Evolutionary conservation across 2,113 vertebrate species (phyloP), one percentile per base, ranked within the genome.

Genomic region (Haliaeetus leucogaster): DNA sequence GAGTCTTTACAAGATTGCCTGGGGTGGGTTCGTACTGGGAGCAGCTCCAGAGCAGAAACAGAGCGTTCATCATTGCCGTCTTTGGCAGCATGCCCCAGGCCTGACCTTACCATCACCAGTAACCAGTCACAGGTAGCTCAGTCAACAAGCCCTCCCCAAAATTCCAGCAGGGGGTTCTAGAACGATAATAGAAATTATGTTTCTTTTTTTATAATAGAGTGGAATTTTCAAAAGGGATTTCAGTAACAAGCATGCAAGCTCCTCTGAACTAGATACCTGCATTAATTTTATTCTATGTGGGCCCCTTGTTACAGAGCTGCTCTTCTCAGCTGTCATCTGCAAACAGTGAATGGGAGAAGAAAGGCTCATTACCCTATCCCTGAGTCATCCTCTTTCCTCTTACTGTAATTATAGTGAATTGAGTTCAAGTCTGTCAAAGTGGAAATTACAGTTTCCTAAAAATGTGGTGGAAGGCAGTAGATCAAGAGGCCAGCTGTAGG

Each of bases 371-470:
- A 42, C 29, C 34, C 71, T 27, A 59, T 19, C 38, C 29, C 40
- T 82, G 86, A 93, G 38, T 95, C 72, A 84, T 84, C 68, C n/a
- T 66, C 71, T 86, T 88, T 77, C 74, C 47, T 88, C 15, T 93
- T 29, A 20, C 16, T 67, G 71, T 92, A 38, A 92, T 94, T 88
- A 50, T 23, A 83, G 43, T 74, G 72, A 74, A 67, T 42, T 63
- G 50, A 82, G 80, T 84, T 95, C 68, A 66, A 36, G 10, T 86
- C 82, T 13, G 0, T 86, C 67, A 40, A 89, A 94, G 81, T 82
- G 86, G 86, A 94, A 90, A 62, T 65, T 86, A 56, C 15, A 76
- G 84, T 86, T 96, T 93, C 84, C 82, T 95, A 68, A 91, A 92
- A 48, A 16, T 72, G 66, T 61, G 61, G 86, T 96, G 62, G 56